These are phyloP conservation scores for Syngnathus rostellatus DNA, from an alignment of 2,797 vertebrate species.

Conservation along the genomic window DNA sequence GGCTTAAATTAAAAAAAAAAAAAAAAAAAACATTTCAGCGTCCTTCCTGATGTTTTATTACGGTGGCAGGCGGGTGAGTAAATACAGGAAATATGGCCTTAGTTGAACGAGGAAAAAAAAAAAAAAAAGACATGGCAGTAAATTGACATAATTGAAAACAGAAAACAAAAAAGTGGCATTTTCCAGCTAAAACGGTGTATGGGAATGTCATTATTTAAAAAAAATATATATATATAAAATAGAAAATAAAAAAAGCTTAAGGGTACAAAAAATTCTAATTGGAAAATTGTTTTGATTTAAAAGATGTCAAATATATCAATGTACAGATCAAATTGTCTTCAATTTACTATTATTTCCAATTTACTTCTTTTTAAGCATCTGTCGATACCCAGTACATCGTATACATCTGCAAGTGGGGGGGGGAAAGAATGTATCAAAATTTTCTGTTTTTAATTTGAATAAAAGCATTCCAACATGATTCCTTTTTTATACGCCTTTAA, in stretches of 20 bases:
- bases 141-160: background rate
- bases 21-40: constrained; percentile 64
- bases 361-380: too few species aligned
- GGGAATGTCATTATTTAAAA: too few species aligned
- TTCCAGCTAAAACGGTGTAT: background rate
- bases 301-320: too few species aligned
- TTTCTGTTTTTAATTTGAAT: background rate
- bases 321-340: too few species aligned
- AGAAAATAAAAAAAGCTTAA: too few species aligned
- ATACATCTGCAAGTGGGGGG: too few species aligned
- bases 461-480: background rate
- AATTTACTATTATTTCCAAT: too few species aligned
- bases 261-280: too few species aligned
- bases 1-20: constrained; percentile 68
- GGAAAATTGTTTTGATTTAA: too few species aligned
- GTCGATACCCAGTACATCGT: too few species aligned
- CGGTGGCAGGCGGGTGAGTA: constrained; percentile 60
- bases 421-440: background rate
- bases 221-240: too few species aligned
- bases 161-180: background rate
- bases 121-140: background rate
- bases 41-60: constrained; percentile 80
- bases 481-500: background rate
- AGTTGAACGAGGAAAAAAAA: constrained; percentile 41
- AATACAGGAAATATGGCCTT: constrained; percentile 66